Evolutionary conservation across 2,113 vertebrate species (phyloP).

Genomic region (Stigmatopora argus): DNA sequence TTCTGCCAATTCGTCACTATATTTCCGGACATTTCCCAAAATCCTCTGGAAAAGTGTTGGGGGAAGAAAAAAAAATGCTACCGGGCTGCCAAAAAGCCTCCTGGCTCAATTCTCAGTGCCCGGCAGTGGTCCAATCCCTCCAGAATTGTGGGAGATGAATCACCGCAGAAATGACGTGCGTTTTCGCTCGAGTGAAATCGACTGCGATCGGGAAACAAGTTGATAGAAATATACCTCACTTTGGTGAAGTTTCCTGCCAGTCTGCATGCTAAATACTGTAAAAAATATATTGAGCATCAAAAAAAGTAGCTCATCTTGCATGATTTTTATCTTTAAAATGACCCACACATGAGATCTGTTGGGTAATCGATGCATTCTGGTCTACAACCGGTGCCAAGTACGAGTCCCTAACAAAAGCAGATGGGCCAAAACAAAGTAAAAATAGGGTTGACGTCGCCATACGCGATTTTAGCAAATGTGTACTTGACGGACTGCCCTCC

Average conservation of each 20-base stretch:
- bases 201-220: background rate
- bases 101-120: slow-evolving; percentile 35
- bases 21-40: slow-evolving; percentile 55
- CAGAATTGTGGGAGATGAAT: slow-evolving; percentile 61
- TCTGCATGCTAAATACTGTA: background rate
- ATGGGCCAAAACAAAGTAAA: background rate
- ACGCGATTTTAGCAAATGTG: background rate
- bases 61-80: slow-evolving; percentile 33
- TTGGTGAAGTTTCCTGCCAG: background rate
- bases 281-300: background rate
- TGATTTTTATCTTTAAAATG: background rate
- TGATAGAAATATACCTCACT: background rate
- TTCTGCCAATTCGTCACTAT: slow-evolving; percentile 50
- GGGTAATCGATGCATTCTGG: no score
- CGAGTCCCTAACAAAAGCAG: background rate
- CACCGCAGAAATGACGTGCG: slow-evolving; percentile 15
- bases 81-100: slow-evolving; percentile 52
- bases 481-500: background rate
- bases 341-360: background rate
- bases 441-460: background rate
- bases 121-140: slow-evolving; percentile 35
- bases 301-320: no score
- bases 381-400: no score
- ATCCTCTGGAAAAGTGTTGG: slow-evolving; percentile 47
- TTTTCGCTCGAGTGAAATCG: slow-evolving; percentile 1